These are phyloP conservation scores for Meteorus colon DNA, from an alignment of 2,888 invertebrate genomes.

Conservation along the genomic window DNA sequence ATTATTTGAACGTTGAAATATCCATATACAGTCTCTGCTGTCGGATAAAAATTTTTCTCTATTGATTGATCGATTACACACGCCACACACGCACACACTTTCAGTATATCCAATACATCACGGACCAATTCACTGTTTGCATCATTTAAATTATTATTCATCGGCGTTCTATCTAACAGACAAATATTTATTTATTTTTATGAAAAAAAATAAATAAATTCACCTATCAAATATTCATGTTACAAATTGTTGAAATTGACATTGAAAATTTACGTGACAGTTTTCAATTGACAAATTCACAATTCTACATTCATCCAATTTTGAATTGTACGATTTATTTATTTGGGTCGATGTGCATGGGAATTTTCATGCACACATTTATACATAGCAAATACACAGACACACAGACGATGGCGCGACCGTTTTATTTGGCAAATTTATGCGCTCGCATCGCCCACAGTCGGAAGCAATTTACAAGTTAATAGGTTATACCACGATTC, in stretches of 20 bases:
- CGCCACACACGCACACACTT: not conserved
- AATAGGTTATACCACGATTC: slow-evolving; percentile 67
- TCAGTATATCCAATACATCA: not conserved
- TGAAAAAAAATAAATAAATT: not conserved
- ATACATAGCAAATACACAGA: not conserved
- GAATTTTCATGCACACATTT: not conserved
- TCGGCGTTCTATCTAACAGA: not conserved
- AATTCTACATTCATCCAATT: slow-evolving; percentile 3
- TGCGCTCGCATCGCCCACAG: slow-evolving; percentile 61
- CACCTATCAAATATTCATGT: not conserved
- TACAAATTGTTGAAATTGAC: slow-evolving; percentile 15
- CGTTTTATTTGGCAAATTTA: slow-evolving; percentile 59
- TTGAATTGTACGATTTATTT: not conserved
- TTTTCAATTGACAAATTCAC: slow-evolving; percentile 6
- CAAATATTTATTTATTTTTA: not conserved
- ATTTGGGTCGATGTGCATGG: slow-evolving; percentile 5
- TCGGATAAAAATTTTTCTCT: slow-evolving; percentile 8
- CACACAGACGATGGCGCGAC: slow-evolving; percentile 20
- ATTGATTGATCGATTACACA: slow-evolving; percentile 7
- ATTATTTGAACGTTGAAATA: slow-evolving; percentile 9
- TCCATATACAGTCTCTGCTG: not conserved
- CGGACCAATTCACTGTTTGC: not conserved
- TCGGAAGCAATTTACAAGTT: slow-evolving; percentile 74
- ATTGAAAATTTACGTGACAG: slow-evolving; percentile 11
- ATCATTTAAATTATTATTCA: slow-evolving; percentile 3